Conservation (phyloP, 2,797 vertebrate species). For the Pangasius mekongensis region DNA sequence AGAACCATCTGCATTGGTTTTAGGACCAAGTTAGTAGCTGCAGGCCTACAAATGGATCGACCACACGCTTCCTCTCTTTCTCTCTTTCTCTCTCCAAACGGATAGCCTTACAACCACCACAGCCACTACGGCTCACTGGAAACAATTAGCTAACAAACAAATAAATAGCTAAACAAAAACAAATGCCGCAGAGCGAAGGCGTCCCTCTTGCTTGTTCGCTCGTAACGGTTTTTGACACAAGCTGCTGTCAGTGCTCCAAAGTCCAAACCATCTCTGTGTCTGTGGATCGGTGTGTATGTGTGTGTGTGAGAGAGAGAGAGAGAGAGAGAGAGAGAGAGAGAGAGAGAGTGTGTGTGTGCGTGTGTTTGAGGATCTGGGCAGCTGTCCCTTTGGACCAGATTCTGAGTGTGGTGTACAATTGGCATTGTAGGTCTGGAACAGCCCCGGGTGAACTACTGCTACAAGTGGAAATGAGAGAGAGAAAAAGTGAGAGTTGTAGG, state of each 20-base stretch:
- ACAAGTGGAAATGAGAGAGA: slow-evolving; percentile 31
- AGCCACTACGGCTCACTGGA: slow-evolving; percentile 52
- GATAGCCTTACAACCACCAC: slow-evolving; percentile 43
- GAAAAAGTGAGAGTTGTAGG: slow-evolving; percentile 1
- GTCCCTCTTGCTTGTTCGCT: slow-evolving; percentile 32
- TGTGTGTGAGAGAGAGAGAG: slow-evolving; percentile 7
- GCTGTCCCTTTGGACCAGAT: slow-evolving; percentile 33
- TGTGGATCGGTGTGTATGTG: slow-evolving; percentile 11
- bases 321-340: background rate
- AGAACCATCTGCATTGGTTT: slow-evolving; percentile 57
- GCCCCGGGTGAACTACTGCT: slow-evolving; percentile 63
- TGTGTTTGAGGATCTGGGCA: slow-evolving; percentile 30
- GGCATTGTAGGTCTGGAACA: slow-evolving; percentile 64
- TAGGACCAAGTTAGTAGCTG: slow-evolving; percentile 59
- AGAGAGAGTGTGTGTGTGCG: background rate
- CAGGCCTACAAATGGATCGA: slow-evolving; percentile 47
- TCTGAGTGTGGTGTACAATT: slow-evolving; percentile 27
- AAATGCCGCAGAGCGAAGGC: slow-evolving; percentile 44
- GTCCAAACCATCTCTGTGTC: slow-evolving; percentile 14
- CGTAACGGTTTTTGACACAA: slow-evolving; percentile 33
- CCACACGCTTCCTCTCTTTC: slow-evolving; percentile 36
- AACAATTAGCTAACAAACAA: slow-evolving; percentile 59
- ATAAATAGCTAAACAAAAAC: slow-evolving; percentile 59
- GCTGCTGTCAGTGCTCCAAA: slow-evolving; percentile 42
- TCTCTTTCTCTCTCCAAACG: slow-evolving; percentile 5